Evolutionary conservation across 2,797 vertebrate species (phyloP), one percentile per base, ranked within the genome.

Genomic region (Aselliscus stoliczkanus): DNA sequence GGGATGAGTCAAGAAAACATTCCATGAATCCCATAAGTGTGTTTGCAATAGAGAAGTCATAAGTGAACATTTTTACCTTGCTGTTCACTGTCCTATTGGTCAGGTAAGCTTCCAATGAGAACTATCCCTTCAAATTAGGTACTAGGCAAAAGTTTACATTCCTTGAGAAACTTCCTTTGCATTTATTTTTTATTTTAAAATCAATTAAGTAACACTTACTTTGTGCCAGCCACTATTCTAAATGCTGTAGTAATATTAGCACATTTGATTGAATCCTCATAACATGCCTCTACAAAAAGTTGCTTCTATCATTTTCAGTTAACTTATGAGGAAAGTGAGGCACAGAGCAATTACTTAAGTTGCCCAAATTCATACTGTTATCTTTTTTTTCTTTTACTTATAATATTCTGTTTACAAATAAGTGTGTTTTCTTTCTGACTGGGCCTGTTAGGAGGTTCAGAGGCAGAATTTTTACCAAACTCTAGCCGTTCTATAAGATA

Each of bases 1-100:
- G 65, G 86, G 90, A 91, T 94, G 96, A 95, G 94, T 88, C 94
- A 84, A 95, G 90, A 86, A 92, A 96, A 94, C 70, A 93, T 80
- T 65, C 64, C 54, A 56, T 21, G 42, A 90, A 86, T 85, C 67
- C 93, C 88, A 72, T 72, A 93, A 96, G 88, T 58, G 90, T 81
- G 64, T 94, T 93, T 93, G 85, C 69, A 69, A 83, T 83, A 31
- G 27, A 86, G 69, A 80, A 96, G 94, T 81, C 96, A 79, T 73
- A 80, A 79, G 93, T 79, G 34, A 73, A 79, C 62, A 52, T 92
- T 83, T 86, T 85, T 47, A 90, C 56, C 56, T 90, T 1, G 76
- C 56, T 42, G 88, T 39, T 92, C 52, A n/a, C 52, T 80, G 54
- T 65, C 96, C 47, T 76, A 2, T 47, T 27, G 52, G 52, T 47